phyloP scores from a whole-genome alignment of 2,888 invertebrate species.

The Bombyx huttoni region DNA sequence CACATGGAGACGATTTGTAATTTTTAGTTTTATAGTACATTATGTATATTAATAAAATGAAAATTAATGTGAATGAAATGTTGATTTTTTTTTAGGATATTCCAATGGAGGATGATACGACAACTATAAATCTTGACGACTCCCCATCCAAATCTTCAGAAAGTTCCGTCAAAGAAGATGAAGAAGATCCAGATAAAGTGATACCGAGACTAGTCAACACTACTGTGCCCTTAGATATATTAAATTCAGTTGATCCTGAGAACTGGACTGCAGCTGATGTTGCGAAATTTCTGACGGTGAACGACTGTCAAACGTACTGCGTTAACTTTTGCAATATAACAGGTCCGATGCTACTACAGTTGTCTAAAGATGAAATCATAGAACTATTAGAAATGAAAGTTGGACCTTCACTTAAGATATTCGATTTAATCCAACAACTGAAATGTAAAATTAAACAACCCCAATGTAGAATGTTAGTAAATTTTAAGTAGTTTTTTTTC shows the following conservation, averaged over 20 bases:
- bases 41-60: too few species aligned
- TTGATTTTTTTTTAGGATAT: constrained; percentile 4
- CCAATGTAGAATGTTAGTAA: constrained; percentile 68
- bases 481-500: constrained; percentile 14
- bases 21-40: too few species aligned
- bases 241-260: constrained; percentile 62
- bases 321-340: constrained; percentile 80
- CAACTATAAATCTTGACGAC: constrained; percentile 15
- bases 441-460: constrained; percentile 87
- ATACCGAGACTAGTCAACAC: constrained; percentile 77
- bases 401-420: constrained; percentile 94
- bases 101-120: constrained; percentile 15
- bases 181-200: constrained; percentile 39
- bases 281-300: constrained; percentile 89
- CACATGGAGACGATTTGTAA: too few species aligned
- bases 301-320: constrained; percentile 85
- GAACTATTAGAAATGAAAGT: constrained; percentile 93
- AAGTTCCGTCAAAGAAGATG: constrained; percentile 28
- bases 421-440: constrained; percentile 91
- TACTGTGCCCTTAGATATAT: constrained; percentile 58
- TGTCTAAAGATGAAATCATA: constrained; percentile 92
- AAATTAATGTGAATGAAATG: too few species aligned
- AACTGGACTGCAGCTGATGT: constrained; percentile 88
- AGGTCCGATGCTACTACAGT: constrained; percentile 82
- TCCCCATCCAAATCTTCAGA: constrained; percentile 30